Base-by-base conservation (phyloP, 2,113 vertebrate species). In the Anser cygnoides region DNA sequence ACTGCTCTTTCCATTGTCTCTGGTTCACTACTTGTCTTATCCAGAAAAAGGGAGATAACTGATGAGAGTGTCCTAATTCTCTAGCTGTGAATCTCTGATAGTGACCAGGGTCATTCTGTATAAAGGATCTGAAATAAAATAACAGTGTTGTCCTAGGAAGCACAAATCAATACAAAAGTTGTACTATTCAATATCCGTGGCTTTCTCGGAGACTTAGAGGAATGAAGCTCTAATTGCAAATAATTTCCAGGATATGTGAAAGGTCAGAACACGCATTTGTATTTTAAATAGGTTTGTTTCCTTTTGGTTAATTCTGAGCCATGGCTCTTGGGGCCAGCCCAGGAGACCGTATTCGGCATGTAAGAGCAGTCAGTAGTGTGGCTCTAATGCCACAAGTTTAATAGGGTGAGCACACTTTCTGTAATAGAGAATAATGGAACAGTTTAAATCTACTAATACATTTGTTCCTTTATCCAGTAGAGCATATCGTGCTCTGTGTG, bases 391-490 rank as follows among this genome's bases (percentile, higher is more conserved):
- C 81, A 6, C 2, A 9, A 17, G 10, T 80, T 93, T 43, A 54
- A 67, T 29, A 59, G 78, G 41, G 44, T 12, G 50, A 91, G 62
- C 71, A 41, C 5, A 0, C 55, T 77, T 86, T 43, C 82, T 59
- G 18, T 63, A 37, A 59, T 9, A 31, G 63, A 73, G 50, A 88
- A 62, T 35, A 74, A 77, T 46, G 58, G 71, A 39, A 54, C n/a
- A 91, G 78, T 63, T 74, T 26, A 88, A 82, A 93, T 71, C 87
- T 77, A 8, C 75, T 23, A 54, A 83, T 22, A 50, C 78, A 43
- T 23, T n/a, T 80, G 67, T 77, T 76, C 73, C 78, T 65, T 57
- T 83, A 92, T 19, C 72, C 29, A 26, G 78, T 78, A 90, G 67
- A 88, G 93, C 87, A 58, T 52, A 76, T 62, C 70, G 13, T 58